Evolutionary conservation across 2,888 invertebrate genomes (phyloP).

Genomic region (Agonopterix arenella): DNA sequence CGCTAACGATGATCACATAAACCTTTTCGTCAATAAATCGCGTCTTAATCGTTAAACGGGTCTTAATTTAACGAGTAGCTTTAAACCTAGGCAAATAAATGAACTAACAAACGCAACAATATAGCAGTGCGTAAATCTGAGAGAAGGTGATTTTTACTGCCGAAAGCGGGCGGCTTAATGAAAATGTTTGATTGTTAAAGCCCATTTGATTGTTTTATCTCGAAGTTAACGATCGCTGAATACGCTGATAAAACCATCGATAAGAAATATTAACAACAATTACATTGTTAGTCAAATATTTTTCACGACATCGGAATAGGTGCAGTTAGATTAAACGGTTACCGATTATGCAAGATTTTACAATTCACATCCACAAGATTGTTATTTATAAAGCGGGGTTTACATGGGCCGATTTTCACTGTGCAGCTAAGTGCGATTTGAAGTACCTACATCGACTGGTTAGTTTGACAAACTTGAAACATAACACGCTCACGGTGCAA

Average conservation of each 20-base stretch:
- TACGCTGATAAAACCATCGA: slow-evolving; percentile 6
- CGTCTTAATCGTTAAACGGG: slow-evolving; percentile 11
- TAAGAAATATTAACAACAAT: not conserved
- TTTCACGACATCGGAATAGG: not conserved
- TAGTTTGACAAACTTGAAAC: no score
- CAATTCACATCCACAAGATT: no score
- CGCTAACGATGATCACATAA: not conserved
- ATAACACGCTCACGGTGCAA: no score
- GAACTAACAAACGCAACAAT: slow-evolving; percentile 35
- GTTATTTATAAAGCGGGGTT: no score
- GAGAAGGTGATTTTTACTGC: slow-evolving; percentile 47
- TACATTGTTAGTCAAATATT: not conserved
- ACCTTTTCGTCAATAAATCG: slow-evolving; percentile 5
- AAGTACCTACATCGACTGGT: no score
- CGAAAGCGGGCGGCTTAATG: slow-evolving; percentile 38
- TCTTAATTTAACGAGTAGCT: slow-evolving; percentile 33
- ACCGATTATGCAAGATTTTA: no score
- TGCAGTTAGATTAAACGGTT: no score
- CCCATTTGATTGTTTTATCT: slow-evolving; percentile 49
- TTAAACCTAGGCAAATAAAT: slow-evolving; percentile 40
- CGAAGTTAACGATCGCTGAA: slow-evolving; percentile 32
- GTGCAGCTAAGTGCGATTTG: no score
- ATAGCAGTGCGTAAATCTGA: slow-evolving; percentile 46
- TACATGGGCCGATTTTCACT: no score
- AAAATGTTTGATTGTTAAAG: slow-evolving; percentile 52